phyloP scores from a whole-genome alignment of 2,888 invertebrate species.

The Leptogaster cylindrica region DNA sequence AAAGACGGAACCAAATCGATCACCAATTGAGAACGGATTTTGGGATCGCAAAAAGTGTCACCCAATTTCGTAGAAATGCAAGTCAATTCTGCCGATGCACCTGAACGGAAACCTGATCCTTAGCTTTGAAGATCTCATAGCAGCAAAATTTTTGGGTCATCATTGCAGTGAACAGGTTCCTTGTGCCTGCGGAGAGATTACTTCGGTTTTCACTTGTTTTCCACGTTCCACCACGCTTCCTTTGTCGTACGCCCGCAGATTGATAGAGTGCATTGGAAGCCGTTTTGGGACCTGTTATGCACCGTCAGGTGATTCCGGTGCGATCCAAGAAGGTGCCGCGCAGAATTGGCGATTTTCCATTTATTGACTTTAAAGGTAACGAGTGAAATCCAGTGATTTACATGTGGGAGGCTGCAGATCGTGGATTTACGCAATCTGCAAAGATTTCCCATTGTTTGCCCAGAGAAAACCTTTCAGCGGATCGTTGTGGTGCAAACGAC shows the following conservation, averaged over 20 bases:
- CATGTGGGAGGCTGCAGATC: too few species aligned
- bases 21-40: constrained; percentile 14
- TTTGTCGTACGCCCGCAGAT: neutral
- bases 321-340: constrained; percentile 3
- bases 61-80: neutral
- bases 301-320: neutral
- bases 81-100: neutral
- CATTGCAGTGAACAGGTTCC: constrained; percentile 13
- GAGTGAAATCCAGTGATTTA: constrained; percentile 3
- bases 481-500: too few species aligned
- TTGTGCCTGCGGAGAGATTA: neutral
- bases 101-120: neutral
- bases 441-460: too few species aligned
- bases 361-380: constrained; percentile 23
- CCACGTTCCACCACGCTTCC: neutral
- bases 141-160: constrained; percentile 18
- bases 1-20: constrained; percentile 30
- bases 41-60: neutral
- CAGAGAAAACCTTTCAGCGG: too few species aligned
- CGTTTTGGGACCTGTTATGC: neutral
- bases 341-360: constrained; percentile 8
- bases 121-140: neutral
- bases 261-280: neutral
- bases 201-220: constrained; percentile 2
- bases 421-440: too few species aligned